These are phyloP conservation scores for Ennomos erosarius DNA, from an alignment of 2,888 invertebrate genomes.

Conservation along the genomic window DNA sequence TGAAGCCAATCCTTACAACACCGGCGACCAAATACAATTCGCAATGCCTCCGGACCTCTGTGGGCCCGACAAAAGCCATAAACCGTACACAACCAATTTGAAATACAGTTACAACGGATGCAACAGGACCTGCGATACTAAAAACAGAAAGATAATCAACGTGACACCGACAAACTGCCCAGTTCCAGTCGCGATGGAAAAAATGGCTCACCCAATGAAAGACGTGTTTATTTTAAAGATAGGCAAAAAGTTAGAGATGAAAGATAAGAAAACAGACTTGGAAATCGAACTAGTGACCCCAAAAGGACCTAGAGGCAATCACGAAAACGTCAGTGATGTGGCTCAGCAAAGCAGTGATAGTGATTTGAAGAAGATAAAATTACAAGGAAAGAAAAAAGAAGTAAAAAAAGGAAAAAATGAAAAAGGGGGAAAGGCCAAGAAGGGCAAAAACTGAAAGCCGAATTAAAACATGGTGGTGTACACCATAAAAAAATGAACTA, in stretches of 20 bases:
- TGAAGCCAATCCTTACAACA: slow-evolving; percentile 67
- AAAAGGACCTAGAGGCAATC: slow-evolving; percentile 59
- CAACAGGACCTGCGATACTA: slow-evolving; percentile 55
- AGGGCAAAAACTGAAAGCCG: slow-evolving; percentile 43
- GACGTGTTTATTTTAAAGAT: slow-evolving; percentile 80
- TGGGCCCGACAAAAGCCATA: slow-evolving; percentile 54
- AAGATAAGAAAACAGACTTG: slow-evolving; percentile 77
- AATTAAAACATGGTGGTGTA: slow-evolving; percentile 27
- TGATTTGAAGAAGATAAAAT: slow-evolving; percentile 45
- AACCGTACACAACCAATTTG: slow-evolving; percentile 66
- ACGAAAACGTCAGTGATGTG: slow-evolving; percentile 46
- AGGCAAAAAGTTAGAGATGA: slow-evolving; percentile 76
- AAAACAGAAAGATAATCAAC: slow-evolving; percentile 65
- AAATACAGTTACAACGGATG: slow-evolving; percentile 68
- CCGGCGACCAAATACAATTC: slow-evolving; percentile 77
- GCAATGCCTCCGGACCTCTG: slow-evolving; percentile 65
- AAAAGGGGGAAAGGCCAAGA: slow-evolving; percentile 42
- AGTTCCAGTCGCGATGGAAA: slow-evolving; percentile 71
- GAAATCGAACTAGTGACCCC: slow-evolving; percentile 79
- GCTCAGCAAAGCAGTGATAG: slow-evolving; percentile 61
- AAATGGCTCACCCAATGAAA: slow-evolving; percentile 66
- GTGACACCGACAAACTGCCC: slow-evolving; percentile 76
- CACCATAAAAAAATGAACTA: slow-evolving; percentile 7
- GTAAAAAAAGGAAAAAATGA: slow-evolving; percentile 40
- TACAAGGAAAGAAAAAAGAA: slow-evolving; percentile 46